Evolutionary conservation across 2,888 invertebrate genomes (phyloP).

Genomic region (Drosophila birchii): DNA sequence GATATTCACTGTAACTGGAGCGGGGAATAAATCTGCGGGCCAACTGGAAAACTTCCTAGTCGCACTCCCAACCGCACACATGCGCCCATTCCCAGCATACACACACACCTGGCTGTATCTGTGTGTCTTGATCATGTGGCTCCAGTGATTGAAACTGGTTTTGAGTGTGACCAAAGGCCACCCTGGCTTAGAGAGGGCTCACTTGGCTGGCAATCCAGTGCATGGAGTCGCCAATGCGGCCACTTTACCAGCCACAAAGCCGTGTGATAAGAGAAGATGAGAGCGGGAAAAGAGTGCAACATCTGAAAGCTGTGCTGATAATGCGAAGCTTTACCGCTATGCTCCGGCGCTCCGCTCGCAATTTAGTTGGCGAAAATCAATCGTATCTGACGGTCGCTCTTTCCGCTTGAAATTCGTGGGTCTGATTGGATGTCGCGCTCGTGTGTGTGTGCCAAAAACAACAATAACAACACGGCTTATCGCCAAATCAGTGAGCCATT

Average conservation of each 20-base stretch:
- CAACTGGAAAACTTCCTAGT: conserved; percentile 63
- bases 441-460: conserved; percentile 48
- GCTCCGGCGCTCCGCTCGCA: conserved; percentile 52
- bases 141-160: conserved; percentile 62
- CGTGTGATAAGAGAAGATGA: conserved; percentile 63
- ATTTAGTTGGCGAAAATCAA: conserved; percentile 81
- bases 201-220: conserved; percentile 32
- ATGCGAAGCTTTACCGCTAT: conserved; percentile 54
- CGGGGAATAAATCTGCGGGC: background rate
- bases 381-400: conserved; percentile 69
- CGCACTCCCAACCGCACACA: conserved; percentile 9
- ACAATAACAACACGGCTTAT: conserved; percentile 62
- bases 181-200: conserved; percentile 18
- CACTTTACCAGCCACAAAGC: conserved; percentile 61
- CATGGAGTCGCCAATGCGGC: conserved; percentile 60
- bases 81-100: background rate
- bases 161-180: conserved; percentile 49
- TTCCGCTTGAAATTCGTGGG: conserved; percentile 47
- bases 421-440: conserved; percentile 58
- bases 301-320: conserved; percentile 68
- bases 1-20: conserved; percentile 20
- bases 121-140: conserved; percentile 51
- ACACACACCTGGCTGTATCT: conserved; percentile 31
- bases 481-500: conserved; percentile 68
- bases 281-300: conserved; percentile 24